Conservation (phyloP, 2,888 invertebrate species). For the Noctua fimbriata region DNA sequence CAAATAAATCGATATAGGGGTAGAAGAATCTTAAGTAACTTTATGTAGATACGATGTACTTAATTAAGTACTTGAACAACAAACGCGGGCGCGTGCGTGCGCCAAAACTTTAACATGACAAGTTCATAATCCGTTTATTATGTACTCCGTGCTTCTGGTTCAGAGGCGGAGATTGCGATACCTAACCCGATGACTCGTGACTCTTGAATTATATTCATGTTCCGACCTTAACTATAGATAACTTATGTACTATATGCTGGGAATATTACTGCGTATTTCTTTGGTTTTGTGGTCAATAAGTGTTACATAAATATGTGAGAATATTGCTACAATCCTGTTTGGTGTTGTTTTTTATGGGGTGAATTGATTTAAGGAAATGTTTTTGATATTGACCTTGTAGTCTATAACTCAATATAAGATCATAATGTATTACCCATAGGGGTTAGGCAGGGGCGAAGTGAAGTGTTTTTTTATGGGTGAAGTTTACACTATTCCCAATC, state of each 20-base stretch:
- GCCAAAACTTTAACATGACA: background rate
- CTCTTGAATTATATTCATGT: slow-evolving; percentile 28
- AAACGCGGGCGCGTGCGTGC: background rate
- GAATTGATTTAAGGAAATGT: slow-evolving; percentile 12
- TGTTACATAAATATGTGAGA: slow-evolving; percentile 39
- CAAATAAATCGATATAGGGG: background rate
- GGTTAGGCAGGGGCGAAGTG: background rate
- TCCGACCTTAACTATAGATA: slow-evolving; percentile 36
- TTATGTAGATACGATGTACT: background rate
- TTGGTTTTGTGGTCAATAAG: slow-evolving; percentile 34
- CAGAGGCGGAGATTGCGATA: slow-evolving; percentile 42
- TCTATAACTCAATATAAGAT: background rate
- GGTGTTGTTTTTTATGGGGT: slow-evolving; percentile 16
- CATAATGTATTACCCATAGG: background rate
- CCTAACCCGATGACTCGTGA: slow-evolving; percentile 27
- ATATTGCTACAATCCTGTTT: slow-evolving; percentile 21
- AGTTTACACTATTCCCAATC: no score
- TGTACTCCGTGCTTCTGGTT: slow-evolving; percentile 11
- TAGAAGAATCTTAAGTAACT: background rate
- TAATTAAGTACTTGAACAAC: slow-evolving; percentile 2
- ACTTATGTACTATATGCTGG: slow-evolving; percentile 25
- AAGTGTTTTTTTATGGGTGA: background rate
- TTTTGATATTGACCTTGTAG: background rate
- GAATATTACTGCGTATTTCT: slow-evolving; percentile 8
- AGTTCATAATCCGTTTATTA: slow-evolving; percentile 14